These are phyloP conservation scores for Hydraecia micacea DNA, from an alignment of 2,888 invertebrate genomes.

Conservation along the genomic window DNA sequence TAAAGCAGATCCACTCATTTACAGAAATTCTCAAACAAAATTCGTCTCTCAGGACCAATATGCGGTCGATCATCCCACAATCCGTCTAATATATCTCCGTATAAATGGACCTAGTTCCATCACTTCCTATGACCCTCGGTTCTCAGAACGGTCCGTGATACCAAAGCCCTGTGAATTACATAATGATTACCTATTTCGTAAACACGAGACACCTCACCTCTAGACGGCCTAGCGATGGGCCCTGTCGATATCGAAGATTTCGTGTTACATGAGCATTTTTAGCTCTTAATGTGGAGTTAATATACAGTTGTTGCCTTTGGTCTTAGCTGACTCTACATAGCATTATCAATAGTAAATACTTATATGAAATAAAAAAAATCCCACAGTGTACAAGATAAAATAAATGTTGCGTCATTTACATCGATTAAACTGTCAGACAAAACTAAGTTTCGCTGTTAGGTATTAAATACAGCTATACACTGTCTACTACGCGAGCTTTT, in stretches of 20 bases:
- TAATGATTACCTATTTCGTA: constrained; percentile 86
- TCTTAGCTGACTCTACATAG: background rate
- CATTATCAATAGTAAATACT: background rate
- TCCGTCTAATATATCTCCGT: constrained; percentile 9
- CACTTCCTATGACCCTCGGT: constrained; percentile 68
- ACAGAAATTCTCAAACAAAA: background rate
- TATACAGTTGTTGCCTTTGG: background rate
- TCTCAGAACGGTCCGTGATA: constrained; percentile 73
- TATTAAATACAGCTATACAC: background rate
- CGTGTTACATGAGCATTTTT: background rate
- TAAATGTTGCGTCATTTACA: background rate
- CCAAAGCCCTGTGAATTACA: constrained; percentile 78
- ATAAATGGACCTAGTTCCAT: constrained; percentile 49
- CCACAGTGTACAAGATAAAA: background rate
- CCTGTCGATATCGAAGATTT: constrained; percentile 28
- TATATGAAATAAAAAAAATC: background rate
- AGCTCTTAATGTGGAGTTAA: background rate
- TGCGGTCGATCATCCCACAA: constrained; percentile 9
- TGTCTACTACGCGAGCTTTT: background rate
- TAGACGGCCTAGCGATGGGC: constrained; percentile 66
- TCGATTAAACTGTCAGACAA: background rate
- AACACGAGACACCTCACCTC: constrained; percentile 75
- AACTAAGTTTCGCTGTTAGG: background rate
- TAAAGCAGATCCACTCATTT: background rate
- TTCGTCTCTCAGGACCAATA: background rate